phyloP scores from a whole-genome alignment of 2,797 vertebrate species.

The Melanotaenia parkinsoni region DNA sequence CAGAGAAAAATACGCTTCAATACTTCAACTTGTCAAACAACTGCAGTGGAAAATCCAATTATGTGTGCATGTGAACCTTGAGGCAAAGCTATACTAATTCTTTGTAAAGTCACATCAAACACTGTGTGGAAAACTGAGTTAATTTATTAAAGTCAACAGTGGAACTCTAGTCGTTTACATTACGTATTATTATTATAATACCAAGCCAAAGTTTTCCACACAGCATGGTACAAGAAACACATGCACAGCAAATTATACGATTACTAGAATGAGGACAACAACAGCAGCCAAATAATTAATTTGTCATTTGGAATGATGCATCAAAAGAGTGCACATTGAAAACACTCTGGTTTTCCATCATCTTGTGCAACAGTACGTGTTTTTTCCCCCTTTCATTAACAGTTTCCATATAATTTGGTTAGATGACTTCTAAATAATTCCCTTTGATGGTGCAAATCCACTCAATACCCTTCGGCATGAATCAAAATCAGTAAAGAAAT shows the following conservation, averaged over 20 bases:
- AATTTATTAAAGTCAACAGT: conserved; percentile 67
- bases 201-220: conserved; percentile 44
- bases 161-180: conserved; percentile 66
- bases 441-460: conserved; percentile 24
- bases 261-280: conserved; percentile 26
- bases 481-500: background rate
- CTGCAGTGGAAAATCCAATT: conserved; percentile 71
- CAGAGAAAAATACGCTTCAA: conserved; percentile 59
- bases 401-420: conserved; percentile 41
- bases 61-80: conserved; percentile 50
- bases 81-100: conserved; percentile 51
- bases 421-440: conserved; percentile 24
- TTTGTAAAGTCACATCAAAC: conserved; percentile 65
- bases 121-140: conserved; percentile 60
- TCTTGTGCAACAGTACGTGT: conserved; percentile 30
- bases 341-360: conserved; percentile 47
- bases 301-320: conserved; percentile 41
- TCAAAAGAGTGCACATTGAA: conserved; percentile 41
- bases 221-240: conserved; percentile 38
- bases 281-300: conserved; percentile 36
- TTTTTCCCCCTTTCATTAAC: conserved; percentile 32
- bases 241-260: conserved; percentile 26
- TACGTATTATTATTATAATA: conserved; percentile 56
- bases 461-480: background rate
- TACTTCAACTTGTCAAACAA: conserved; percentile 39